Evolutionary conservation across 2,797 vertebrate genomes (phyloP).

Genomic region (Micropoecilia bifurca): DNA sequence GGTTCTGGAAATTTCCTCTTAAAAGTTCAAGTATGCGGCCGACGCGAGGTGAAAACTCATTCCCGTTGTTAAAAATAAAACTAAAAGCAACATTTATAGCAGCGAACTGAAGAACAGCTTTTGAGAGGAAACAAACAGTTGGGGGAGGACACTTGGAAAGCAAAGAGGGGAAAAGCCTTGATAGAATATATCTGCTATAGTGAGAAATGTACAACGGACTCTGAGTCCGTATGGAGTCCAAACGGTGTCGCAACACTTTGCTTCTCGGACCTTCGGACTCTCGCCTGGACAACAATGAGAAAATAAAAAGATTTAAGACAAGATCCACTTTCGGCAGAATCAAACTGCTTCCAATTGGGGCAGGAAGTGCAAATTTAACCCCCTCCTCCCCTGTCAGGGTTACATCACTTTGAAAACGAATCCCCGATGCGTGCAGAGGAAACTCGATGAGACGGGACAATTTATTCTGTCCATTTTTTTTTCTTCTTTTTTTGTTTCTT

Average conservation of each 20-base stretch:
- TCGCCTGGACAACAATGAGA: slow-evolving; percentile 21
- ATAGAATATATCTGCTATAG: slow-evolving; percentile 51
- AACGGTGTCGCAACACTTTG: slow-evolving; percentile 19
- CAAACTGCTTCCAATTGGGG: slow-evolving; percentile 42
- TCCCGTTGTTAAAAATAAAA: slow-evolving; percentile 79
- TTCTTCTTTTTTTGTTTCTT: no score
- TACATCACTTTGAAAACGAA: slow-evolving; percentile 10
- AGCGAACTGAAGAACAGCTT: slow-evolving; percentile 89
- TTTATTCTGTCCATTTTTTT: slow-evolving; percentile 16
- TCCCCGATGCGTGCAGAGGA: slow-evolving; percentile 18
- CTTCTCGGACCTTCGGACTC: slow-evolving; percentile 20
- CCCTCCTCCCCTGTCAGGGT: background rate
- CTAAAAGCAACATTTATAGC: slow-evolving; percentile 92
- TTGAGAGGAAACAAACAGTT: slow-evolving; percentile 78
- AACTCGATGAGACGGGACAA: slow-evolving; percentile 9
- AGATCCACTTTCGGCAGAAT: slow-evolving; percentile 34
- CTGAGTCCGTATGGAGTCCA: slow-evolving; percentile 12
- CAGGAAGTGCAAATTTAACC: slow-evolving; percentile 61
- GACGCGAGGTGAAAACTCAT: slow-evolving; percentile 81
- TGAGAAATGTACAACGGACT: slow-evolving; percentile 56
- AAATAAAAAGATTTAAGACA: slow-evolving; percentile 51
- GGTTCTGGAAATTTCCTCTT: slow-evolving; percentile 60
- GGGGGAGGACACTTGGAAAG: slow-evolving; percentile 68
- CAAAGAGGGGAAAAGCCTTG: slow-evolving; percentile 35
- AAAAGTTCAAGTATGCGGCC: slow-evolving; percentile 80